Conservation (phyloP, 23 tunicate species). For the Halocynthia roretzi region DNA sequence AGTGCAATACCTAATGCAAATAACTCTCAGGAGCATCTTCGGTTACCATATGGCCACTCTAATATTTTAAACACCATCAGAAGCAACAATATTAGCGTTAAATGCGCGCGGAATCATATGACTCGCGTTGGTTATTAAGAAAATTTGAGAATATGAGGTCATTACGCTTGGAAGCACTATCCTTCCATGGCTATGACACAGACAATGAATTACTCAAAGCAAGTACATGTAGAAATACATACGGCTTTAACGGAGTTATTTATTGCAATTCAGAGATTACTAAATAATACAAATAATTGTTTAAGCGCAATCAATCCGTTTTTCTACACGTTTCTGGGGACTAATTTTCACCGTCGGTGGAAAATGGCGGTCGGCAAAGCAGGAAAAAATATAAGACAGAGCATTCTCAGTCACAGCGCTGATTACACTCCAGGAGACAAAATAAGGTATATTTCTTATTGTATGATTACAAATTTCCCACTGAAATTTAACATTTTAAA, state of each 20-base stretch:
- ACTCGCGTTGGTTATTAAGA: no score
- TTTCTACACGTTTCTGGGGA: conserved; percentile 78
- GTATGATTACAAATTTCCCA: not conserved
- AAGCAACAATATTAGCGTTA: no score
- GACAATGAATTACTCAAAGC: not conserved
- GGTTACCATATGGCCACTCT: no score
- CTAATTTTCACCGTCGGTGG: conserved; percentile 80
- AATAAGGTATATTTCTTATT: conserved; percentile 22
- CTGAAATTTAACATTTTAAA: not conserved
- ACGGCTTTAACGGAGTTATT: not conserved
- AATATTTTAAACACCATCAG: no score
- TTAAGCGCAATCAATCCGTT: conserved; percentile 79
- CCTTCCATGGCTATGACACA: not conserved
- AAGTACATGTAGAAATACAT: not conserved
- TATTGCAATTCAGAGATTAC: no score
- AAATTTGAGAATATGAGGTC: no score
- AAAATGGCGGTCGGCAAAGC: conserved; percentile 44
- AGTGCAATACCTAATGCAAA: no score
- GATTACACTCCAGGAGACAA: conserved; percentile 56
- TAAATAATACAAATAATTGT: not conserved
- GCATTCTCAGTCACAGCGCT: conserved; percentile 39
- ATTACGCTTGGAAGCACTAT: not conserved
- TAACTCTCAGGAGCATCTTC: no score
- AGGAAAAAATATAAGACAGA: conserved; percentile 8
- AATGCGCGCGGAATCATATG: no score